Base-by-base conservation (phyloP, 1,140 invertebrate genomes). In the Glossosoma conforme region DNA sequence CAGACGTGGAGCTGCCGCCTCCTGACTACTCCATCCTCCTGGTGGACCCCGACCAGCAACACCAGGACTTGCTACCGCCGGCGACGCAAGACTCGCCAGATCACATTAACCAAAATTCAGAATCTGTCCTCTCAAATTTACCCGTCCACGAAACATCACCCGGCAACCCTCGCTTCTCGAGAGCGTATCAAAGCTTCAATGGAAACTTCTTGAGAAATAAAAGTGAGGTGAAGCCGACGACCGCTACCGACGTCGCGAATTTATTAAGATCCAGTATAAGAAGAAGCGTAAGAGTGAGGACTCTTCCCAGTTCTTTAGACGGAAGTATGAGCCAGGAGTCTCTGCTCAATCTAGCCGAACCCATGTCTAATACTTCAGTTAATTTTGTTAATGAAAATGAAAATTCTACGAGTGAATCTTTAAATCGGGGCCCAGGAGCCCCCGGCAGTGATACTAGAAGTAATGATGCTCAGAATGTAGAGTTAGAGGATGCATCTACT, bases 261-360 rank as follows among this genome's bases (percentile, higher is more conserved):
- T 62, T 73, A 0, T 48, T 69, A 6, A 70, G 70, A 35, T 69
- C 64, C 40, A 69, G 70, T 17, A 66, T 69, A 1, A 65, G 63
- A 0, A 70, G 70, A 35, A 69, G 62, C 17, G 65, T 71, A n/a
- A 57, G 70, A 1, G 68, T 66, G 2, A 70, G 69, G 52, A 54
- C 71, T 5, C 61, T 69, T 3, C 57, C 69, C 0, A 72, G 65
- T 43, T 67, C 68, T 36, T 69, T 67, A 24, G 69, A 70, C 30
- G 68, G 68, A 10, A 64, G 60, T 8, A 54, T 54, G 5, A 72
- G 69, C 32, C 62, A 70, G 52, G 68, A 70, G 38, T 65, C 65
- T 3, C 52, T 73, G 46, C 67, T 73, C 0, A 60, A 69, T 17
- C 65, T 62, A 10, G 67, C 61, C 0, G 70, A 73, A 5, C 70